Evolutionary conservation across 1,140 invertebrate genomes (phyloP).

Genomic region (Glomeris maerens): DNA sequence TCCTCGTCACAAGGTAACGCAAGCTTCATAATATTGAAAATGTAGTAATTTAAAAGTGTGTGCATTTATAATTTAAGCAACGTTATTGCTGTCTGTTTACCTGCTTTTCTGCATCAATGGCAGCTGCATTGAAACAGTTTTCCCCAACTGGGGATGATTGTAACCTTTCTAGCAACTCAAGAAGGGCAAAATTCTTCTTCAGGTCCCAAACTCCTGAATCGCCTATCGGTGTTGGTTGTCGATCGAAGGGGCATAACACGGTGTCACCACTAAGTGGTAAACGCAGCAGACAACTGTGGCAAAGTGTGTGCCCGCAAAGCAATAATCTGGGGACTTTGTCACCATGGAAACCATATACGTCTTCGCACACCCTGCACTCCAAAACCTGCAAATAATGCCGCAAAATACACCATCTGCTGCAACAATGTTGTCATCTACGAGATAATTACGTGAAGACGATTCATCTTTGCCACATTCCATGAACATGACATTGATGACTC

Average conservation of each 20-base stretch:
- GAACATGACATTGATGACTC: too few relatives aligned
- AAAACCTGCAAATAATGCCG: conserved; percentile 35
- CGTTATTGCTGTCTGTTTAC: conserved; percentile 18
- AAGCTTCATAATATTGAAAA: conserved; percentile 28
- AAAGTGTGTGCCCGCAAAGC: conserved; percentile 47
- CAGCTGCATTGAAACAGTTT: conserved; percentile 29
- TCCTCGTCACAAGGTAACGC: conserved; percentile 44
- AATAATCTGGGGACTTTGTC: conserved; percentile 44
- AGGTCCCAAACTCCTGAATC: conserved; percentile 43
- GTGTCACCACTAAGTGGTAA: conserved; percentile 34
- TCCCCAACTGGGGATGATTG: conserved; percentile 29
- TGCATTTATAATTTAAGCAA: not conserved
- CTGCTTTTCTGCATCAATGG: conserved; percentile 35
- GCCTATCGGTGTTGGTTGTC: conserved; percentile 42
- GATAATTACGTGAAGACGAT: too few relatives aligned
- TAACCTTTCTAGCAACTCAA: conserved; percentile 43
- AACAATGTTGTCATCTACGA: too few relatives aligned
- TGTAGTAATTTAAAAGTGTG: not conserved
- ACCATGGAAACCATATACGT: conserved; percentile 43
- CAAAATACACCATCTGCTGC: too few relatives aligned
- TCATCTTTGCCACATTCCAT: too few relatives aligned
- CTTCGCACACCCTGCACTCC: conserved; percentile 48
- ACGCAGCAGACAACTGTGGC: conserved; percentile 42
- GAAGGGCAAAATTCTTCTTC: conserved; percentile 48
- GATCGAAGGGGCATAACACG: conserved; percentile 45